phyloP scores from a whole-genome alignment of 2,888 invertebrate species.

The Mesorhabditis belari region DNA sequence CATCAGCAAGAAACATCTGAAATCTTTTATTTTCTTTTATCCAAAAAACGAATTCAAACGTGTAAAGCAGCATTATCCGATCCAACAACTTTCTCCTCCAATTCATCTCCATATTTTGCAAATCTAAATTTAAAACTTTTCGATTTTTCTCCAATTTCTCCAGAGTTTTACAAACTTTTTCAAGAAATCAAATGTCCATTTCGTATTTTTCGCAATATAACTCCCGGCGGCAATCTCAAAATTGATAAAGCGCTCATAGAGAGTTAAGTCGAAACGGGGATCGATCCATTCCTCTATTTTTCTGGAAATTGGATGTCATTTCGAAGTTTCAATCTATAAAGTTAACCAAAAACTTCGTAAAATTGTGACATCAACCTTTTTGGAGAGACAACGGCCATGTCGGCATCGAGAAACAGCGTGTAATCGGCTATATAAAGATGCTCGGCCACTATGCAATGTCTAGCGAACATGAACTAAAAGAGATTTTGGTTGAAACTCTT shows the following conservation, averaged over 20 bases:
- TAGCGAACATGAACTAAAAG: conserved; percentile 46
- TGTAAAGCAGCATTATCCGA: conserved; percentile 42
- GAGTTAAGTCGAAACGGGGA: conserved; percentile 11
- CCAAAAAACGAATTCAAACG: conserved; percentile 13
- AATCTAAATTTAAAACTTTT: background rate
- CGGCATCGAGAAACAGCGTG: conserved; percentile 28
- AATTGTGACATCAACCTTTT: conserved; percentile 3
- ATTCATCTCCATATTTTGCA: conserved; percentile 18
- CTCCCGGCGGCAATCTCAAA: conserved; percentile 25
- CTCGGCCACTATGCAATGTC: conserved; percentile 36
- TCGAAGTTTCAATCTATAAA: background rate
- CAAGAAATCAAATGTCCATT: conserved; percentile 14
- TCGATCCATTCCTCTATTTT: conserved; percentile 23
- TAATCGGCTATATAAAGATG: conserved; percentile 19
- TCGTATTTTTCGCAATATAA: conserved; percentile 27
- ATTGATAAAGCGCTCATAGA: conserved; percentile 28
- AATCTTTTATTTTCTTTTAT: conserved; percentile 3
- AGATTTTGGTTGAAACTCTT: background rate
- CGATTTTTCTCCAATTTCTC: too few species aligned
- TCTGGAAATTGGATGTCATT: conserved; percentile 2
- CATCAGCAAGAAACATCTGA: background rate
- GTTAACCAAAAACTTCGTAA: background rate
- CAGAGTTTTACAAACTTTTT: conserved; percentile 7
- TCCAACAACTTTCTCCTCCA: conserved; percentile 19
- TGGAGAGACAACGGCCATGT: conserved; percentile 25